A percentile compares a stretch with the other conserved stretches of the same genome.
Conservation (phyloP, 2,888 invertebrate species). For the Bombylius major region DNA sequence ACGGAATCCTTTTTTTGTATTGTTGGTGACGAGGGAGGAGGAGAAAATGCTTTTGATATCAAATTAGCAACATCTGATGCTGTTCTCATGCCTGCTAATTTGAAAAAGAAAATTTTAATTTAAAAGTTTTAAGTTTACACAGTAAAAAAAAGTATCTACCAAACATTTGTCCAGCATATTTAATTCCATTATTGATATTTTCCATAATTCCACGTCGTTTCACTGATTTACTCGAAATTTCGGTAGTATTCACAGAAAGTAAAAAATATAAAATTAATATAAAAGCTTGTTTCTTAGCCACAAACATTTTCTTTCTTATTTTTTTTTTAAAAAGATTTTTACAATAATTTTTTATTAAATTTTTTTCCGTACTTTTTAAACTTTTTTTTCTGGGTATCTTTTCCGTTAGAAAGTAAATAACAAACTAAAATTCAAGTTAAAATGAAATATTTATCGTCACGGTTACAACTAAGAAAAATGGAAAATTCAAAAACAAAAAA, state of each 20-base stretch:
- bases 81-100: constrained; percentile 30
- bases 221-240: constrained; percentile 13
- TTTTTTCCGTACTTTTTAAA: too few relatives aligned
- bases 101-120: not conserved
- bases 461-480: not conserved
- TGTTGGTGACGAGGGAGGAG: not conserved
- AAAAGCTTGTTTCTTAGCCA: not conserved
- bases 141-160: constrained; percentile 17
- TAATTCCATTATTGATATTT: constrained; percentile 30
- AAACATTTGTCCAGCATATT: constrained; percentile 33
- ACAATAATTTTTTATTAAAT: too few relatives aligned
- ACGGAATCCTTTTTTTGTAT: constrained; percentile 11
- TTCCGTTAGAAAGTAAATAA: too few relatives aligned
- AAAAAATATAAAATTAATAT: not conserved
- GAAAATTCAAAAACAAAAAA: not conserved
- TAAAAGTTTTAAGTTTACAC: not conserved
- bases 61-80: constrained; percentile 48
- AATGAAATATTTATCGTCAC: not conserved
- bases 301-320: not conserved
- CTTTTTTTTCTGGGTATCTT: too few relatives aligned
- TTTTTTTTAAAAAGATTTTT: not conserved
- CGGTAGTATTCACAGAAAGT: not conserved
- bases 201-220: constrained; percentile 28
- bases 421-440: too few relatives aligned
- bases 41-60: constrained; percentile 43